These are phyloP conservation scores for Ibidorhyncha struthersii DNA, from an alignment of 2,113 vertebrate species.

Conservation along the genomic window DNA sequence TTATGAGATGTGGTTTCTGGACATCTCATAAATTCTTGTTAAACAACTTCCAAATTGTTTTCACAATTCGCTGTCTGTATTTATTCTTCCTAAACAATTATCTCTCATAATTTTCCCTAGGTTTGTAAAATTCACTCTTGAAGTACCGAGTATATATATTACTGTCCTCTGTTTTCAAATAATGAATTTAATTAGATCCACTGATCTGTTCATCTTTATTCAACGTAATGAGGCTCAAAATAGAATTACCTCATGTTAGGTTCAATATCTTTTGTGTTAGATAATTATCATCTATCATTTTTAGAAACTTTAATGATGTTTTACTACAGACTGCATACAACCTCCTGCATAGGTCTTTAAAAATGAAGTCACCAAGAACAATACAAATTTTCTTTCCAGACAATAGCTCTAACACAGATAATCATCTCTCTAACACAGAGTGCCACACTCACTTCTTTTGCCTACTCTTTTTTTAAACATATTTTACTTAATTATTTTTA, in stretches of 20 bases:
- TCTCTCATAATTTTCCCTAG: not conserved
- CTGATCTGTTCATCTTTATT: slow-evolving; percentile 21
- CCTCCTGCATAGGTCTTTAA: not conserved
- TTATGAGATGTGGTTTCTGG: not conserved
- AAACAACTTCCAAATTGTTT: not conserved
- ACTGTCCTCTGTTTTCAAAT: not conserved
- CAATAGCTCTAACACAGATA: not conserved
- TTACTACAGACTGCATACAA: not conserved
- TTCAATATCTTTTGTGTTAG: slow-evolving; percentile 27
- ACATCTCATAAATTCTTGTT: not conserved
- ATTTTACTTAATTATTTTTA: not conserved
- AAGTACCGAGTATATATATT: not conserved
- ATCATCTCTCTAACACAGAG: not conserved
- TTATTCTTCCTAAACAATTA: slow-evolving; percentile 35
- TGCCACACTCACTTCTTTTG: not conserved
- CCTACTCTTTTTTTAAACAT: not conserved
- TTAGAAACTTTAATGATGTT: slow-evolving; percentile 25
- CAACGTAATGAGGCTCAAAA: not conserved
- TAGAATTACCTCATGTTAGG: not conserved
- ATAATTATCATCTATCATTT: slow-evolving; percentile 19
- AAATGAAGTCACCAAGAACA: not conserved
- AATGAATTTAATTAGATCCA: slow-evolving; percentile 33
- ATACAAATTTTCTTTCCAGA: not conserved
- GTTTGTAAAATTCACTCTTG: not conserved
- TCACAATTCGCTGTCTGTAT: not conserved